Base-by-base conservation (phyloP, 1,140 invertebrate species). In the Camponotus pennsylvanicus region DNA sequence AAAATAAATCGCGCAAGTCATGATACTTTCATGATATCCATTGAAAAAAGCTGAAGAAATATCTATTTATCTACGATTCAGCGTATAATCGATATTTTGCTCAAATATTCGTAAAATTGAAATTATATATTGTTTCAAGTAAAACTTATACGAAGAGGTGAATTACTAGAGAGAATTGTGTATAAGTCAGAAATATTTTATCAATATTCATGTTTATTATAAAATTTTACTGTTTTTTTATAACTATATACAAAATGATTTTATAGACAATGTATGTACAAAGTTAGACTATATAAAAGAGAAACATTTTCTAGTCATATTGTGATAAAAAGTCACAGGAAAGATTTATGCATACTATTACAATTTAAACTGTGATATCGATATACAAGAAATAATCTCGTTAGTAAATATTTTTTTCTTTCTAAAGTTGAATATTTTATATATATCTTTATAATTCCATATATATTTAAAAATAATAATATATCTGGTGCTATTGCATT, bases 291-390 rank as follows among this genome's bases (percentile, higher is more conserved):
- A 40, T 49, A 45, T 34, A 79, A 37, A 63, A 40, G 49, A 52
- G 15, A 15, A 79, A 79, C 27, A 79, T n/a, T 37, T 34, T 70
- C 78, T 80, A 57, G 64, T 80, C 78, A 69, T 21, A 32, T 27
- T 55, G 21, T 40, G 21, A 75, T 61, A 63, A 0, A 40, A 82
- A 42, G 37, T 59, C 6, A 21, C 52, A 75, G 55, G 55, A 67
- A 52, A 80, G 15, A 59, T 57, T 63, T 70, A 21, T 70, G 69
- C 15, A 70, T 45, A 55, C 40, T 55, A 79, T 52, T 79, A n/a
- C 34, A 13, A 67, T 79, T 80, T 80, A 7, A 70, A 80, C 77
- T 80, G 77, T 80, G 77, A 80, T 79, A 79, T 7, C 8, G 45
- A 79, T 80, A 32, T 80, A 70, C 18, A 42, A 11, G 49, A 67